Evolutionary conservation across 2,113 vertebrate species (phyloP), one percentile per base, ranked within the genome.

Genomic region (Cnemophilus loriae): DNA sequence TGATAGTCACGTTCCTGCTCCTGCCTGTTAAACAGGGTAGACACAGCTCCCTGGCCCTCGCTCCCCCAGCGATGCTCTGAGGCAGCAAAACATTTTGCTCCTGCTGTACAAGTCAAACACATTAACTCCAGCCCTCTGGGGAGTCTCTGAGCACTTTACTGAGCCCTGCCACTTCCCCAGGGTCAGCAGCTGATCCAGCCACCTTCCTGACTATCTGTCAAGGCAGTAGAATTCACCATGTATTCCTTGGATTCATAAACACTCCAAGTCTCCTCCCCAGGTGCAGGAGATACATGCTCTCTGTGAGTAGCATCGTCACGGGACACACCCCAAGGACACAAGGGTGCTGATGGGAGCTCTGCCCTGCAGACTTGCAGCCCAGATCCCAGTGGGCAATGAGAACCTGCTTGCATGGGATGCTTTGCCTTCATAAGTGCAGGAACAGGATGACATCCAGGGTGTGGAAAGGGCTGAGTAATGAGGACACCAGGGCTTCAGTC

Each of bases 211-310:
- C 47, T 52, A 30, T 15, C 78, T 90, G 85, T 75, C 79, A 53
- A 32, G 37, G 85, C 65, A 41, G 50, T 21, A 83, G 91, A 63
- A 86, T 59, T 71, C 78, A 69, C 67, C 16, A 44, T 4, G 0
- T n/a, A 44, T 60, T 70, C 46, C 56, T 30, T 27, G 33, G 42
- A 47, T 84, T 81, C 68, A 28, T 9, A 47, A 59, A 46, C 0
- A 13, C 59, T 9, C 53, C 0, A 8, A 67, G 59, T 19, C 30
- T 32, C 28, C 0, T 0, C 65, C 26, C 19, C 39, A 53, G 50
- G 50, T 10, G 26, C 59, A 42, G 55, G 26, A 77, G 33, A 32
- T 11, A 7, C 33, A 3, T 3, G 49, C 17, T 68, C 23, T 42
- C 37, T 13, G 0, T 16, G 23, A 78, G 41, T 1, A 55, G 39